Evolutionary conservation across 2,888 invertebrate species (phyloP), one percentile per base, ranked within the genome.

Genomic region (Poecilus cupreus): DNA sequence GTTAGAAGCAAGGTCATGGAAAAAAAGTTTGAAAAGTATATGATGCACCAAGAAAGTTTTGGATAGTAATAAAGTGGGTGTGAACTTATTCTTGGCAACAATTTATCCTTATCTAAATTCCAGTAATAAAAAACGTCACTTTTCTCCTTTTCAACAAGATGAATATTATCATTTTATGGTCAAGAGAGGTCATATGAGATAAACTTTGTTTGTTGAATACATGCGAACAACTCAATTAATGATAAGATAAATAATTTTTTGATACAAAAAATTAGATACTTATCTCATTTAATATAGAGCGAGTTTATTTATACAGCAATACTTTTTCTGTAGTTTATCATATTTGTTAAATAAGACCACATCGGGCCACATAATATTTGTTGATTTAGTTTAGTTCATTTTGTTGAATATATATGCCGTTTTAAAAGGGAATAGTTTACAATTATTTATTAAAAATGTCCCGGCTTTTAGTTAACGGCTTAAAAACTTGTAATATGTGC

Each of bases 171-270:
- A 46, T 57, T 68, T n/a, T 24, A 43, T 78, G 78, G 68, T 43
- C 78, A 78, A 68, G 13, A 77, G 78, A 78, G 78, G 78, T 78
- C 68, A 78, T 46, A 22, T 24, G 18, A 26, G 68, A 78, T 78
- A 78, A 78, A 60, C 16, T 77, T 78, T 78, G 68, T 78, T 78
- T 78, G 64, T 78, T 20, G 16, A 77, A 77, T 77, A 0, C 16
- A 79, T 49, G 49, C 49, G 68, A 77, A 43, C 16, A 77, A 22
- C 22, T 46, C 60, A 78, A 64, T 78, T 78, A 46, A 22, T 43
- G 79, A 79, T 79, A 68, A 79, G 68, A 79, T 51, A 78, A 78
- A 26, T 60, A n/a, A 39, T 51, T 46, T 60, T 78, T 64, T 78
- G 64, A 64, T 78, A 64, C 6, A 39, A 78, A 78, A 75, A 78